Base-by-base conservation (phyloP, 2,113 vertebrate genomes). In the Petrocephalus microphthalmus region DNA sequence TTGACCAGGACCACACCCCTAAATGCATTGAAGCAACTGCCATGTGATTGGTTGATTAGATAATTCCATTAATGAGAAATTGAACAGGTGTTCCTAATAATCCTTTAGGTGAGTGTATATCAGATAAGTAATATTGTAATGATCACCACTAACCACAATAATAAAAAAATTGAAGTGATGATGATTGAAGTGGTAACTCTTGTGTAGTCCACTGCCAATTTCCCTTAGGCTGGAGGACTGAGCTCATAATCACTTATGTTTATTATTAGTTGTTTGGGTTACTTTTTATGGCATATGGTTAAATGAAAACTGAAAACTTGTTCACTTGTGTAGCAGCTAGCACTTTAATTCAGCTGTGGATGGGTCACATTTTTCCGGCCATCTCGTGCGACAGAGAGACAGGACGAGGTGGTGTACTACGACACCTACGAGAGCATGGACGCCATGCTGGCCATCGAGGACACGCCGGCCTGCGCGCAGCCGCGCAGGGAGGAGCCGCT, bases 381-480 rank as follows among this genome's bases (percentile, higher is more conserved):
- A 3, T 87, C 8, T n/a, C 74, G 83, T 17, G 33, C 1, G 1
- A 1, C 94, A 96, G 95, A 96, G 92, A 91, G 91, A 33, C 95
- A 95, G 96, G 97, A 99, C 81, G 98, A 99, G 93, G 98, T 99
- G 83, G 97, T 99, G 0, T 99, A 99, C 91, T 99, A 99, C 25
- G 98, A 99, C 88, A 97, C 98, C 78, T 98, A 97, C 0, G 98
- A 99, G 94, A 99, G 97, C 92, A 97, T 98, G 84, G 98, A 99
- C 88, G 98, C 98, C 91, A 98, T 99, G 97, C 96, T 95, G 91
- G 96, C 95, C 87, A 96, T 94, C 7, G 97, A 98, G 15, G 96
- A 97, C 84, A 89, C 92, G 19, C 91, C 91, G 0, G 85, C 93
- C 0, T 95, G 96, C 15, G 89, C 95, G 7, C 93, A 95, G 0